phyloP scores from a whole-genome alignment of 2,113 vertebrate genomes.

The Gymnarchus niloticus region DNA sequence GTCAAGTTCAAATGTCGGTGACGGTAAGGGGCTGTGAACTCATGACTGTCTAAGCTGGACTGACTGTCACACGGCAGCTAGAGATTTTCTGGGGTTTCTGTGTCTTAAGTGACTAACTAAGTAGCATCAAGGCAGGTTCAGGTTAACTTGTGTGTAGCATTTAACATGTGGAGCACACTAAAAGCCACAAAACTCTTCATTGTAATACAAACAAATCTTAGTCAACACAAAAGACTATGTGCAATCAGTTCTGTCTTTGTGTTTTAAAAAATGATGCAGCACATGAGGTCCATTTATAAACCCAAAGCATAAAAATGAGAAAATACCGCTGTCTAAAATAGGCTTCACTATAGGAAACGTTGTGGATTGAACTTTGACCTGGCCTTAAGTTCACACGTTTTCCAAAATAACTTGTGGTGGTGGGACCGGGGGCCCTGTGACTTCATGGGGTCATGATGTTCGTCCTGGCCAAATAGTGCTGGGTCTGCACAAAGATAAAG shows the following conservation, averaged over 20 bases:
- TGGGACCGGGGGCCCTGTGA: conserved; percentile 53
- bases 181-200: not conserved
- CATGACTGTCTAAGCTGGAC: not conserved
- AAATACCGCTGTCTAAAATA: conserved; percentile 2
- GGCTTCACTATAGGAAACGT: conserved; percentile 18
- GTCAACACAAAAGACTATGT: not conserved
- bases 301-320: conserved; percentile 29
- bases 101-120: not conserved
- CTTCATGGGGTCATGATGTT: conserved; percentile 40
- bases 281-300: conserved; percentile 42
- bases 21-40: not conserved
- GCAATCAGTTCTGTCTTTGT: conserved; percentile 20
- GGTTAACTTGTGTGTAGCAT: not conserved
- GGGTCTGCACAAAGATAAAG: conserved; percentile 69
- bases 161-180: not conserved
- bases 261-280: conserved; percentile 37
- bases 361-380: conserved; percentile 41
- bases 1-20: not conserved
- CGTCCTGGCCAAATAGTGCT: conserved; percentile 58
- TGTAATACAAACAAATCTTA: not conserved
- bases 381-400: conserved; percentile 45
- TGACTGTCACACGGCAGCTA: not conserved
- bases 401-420: conserved; percentile 55
- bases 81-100: not conserved
- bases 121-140: not conserved